Evolutionary conservation across 2,113 vertebrate genomes (phyloP), one percentile per base, ranked within the genome.

Genomic region (Callipepla squamata): DNA sequence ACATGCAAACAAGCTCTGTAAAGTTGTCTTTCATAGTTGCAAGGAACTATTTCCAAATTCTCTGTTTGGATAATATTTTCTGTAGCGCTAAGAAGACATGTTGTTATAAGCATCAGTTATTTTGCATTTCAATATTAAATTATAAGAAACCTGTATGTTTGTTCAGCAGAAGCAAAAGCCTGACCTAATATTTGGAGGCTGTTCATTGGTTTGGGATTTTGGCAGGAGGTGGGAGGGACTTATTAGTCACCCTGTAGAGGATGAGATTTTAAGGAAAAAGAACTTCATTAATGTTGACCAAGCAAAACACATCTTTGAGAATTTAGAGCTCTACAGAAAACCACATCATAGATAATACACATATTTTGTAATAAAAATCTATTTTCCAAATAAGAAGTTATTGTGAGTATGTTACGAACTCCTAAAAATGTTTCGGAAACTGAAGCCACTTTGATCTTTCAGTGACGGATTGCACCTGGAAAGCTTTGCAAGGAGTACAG

Each of bases 361-460:
- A 67, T 82, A 95, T 58, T 65, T 85, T 70, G 57, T 65, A 90
- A 62, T 69, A 96, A 74, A 73, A 81, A 76, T 68, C 91, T 94
- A 8, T 90, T 85, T 58, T 88, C 58, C 74, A 91, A 88, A 65
- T 51, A 92, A 96, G 59, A 59, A 94, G 88, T 89, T 91, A 76
- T 85, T 83, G 84, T 76, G 68, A 82, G 78, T 40, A 94, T 57
- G 32, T 86, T 93, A 81, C 68, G 96, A 92, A 95, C 89, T 68
- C 87, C 70, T 89, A 21, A 36, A 78, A 87, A 42, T 44, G 20
- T 45, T 90, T 36, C 53, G 79, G 47, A 90, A 87, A 90, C 75
- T 15, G 44, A 72, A 47, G 51, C 6, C 36, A 40, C 85, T 87
- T 93, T 81, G 80, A 92, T 86, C 68, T 87, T 84, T 45, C 63